Conservation (phyloP, 2,797 vertebrate genomes). For the Melanotaenia parkinsoni region DNA sequence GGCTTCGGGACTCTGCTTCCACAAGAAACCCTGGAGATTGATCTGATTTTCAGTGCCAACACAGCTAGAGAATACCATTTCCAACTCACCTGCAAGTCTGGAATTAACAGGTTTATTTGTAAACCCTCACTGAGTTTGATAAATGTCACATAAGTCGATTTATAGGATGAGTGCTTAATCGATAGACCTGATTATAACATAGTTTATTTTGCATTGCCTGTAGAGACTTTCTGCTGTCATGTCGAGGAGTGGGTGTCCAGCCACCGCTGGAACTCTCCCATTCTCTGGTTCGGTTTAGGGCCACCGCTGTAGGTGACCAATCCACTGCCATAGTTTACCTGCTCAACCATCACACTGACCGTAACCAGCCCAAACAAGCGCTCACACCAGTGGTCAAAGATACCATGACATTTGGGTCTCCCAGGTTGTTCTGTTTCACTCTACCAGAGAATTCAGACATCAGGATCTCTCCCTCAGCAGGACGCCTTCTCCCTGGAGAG, state of each 20-base stretch:
- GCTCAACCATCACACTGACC: slow-evolving; percentile 72
- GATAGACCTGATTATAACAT: not conserved
- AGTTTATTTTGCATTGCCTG: not conserved
- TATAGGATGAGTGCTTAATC: not conserved
- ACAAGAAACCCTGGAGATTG: slow-evolving; percentile 85
- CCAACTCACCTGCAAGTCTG: slow-evolving; percentile 88
- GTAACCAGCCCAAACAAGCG: slow-evolving; percentile 63
- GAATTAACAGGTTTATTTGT: slow-evolving; percentile 86
- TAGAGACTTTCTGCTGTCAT: slow-evolving; percentile 89
- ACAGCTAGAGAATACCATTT: slow-evolving; percentile 87
- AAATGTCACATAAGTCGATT: not conserved
- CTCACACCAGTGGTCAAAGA: slow-evolving; percentile 61
- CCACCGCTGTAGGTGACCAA: slow-evolving; percentile 84
- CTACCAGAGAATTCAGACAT: slow-evolving; percentile 81
- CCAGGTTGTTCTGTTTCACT: slow-evolving; percentile 87
- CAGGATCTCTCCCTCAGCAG: slow-evolving; percentile 84
- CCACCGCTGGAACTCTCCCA: slow-evolving; percentile 91
- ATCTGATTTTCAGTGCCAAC: slow-evolving; percentile 88
- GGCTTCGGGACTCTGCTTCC: slow-evolving; percentile 92
- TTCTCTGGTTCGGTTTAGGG: slow-evolving; percentile 87
- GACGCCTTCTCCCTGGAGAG: slow-evolving; percentile 89
- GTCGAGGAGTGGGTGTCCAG: slow-evolving; percentile 85
- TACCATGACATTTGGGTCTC: slow-evolving; percentile 60
- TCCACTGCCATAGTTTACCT: slow-evolving; percentile 84
- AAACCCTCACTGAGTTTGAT: not conserved